Base-by-base conservation (phyloP, 2,888 invertebrate genomes). In the Parthenolecanium corni region DNA sequence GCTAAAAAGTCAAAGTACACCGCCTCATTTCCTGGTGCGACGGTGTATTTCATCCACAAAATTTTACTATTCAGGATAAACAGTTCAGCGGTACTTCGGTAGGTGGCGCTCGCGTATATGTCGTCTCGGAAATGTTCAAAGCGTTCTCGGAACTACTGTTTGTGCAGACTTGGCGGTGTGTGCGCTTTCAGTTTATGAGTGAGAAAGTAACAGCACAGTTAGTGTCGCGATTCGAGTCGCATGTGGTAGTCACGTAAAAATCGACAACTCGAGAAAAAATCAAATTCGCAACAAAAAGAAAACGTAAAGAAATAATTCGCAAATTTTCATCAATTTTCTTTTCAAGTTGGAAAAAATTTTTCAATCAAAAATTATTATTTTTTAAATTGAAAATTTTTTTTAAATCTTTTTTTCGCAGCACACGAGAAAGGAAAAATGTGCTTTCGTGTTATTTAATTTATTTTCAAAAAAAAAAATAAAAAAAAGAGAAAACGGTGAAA, bases 221-320 rank as follows among this genome's bases (percentile, higher is more conserved):
- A 49, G 61, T 51, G 61, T 61, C 61, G 61, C 61, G 61, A 61
- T 61, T 61, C 61, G 61, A 31, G 61, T 49, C 61, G 61, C 61
- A 51, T 44, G 46, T 47, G 21, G 57, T 57, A 57, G 57, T 57
- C 57, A 57, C 57, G 46, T 49, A 61, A n/a, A n/a, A n/a, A 31
- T 31, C 31, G 9, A 31, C 4, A 31, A 31, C 9, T 6, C 9
- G 31, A 31, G 9, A 31, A 31, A 31, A 31, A 31, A 31, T 6
- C 4, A 31, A 31, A 31, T 31, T 31, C 9, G 31, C 31, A 31
- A 31, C n/a, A n/a, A n/a, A n/a, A 31, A 31, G 9, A 31, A 31
- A 31, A 31, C 31, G 31, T 31, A 31, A 6, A 52, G 25, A 25
- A 49, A n/a, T n/a, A n/a, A 51, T 38, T 61, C 61, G 61, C 61